phyloP scores from a whole-genome alignment of 2,888 invertebrate species.

The Melanophora roralis region DNA sequence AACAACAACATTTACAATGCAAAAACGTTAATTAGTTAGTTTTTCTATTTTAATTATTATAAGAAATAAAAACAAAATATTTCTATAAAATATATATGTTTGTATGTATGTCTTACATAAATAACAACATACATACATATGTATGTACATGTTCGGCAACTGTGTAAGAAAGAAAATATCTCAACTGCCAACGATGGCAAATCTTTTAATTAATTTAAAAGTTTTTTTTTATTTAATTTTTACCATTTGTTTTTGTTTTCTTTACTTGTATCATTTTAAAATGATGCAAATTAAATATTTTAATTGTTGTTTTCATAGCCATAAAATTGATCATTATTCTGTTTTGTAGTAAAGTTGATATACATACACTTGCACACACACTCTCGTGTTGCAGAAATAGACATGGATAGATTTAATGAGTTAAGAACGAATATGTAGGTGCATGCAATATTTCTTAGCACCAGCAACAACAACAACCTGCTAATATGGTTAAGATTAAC shows the following conservation, averaged over 20 bases:
- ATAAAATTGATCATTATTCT: conserved; percentile 62
- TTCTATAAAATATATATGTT: conserved; percentile 23
- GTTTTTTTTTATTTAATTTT: conserved; percentile 25
- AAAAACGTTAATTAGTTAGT: conserved; percentile 65
- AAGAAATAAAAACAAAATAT: conserved; percentile 31
- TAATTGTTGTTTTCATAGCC: conserved; percentile 62
- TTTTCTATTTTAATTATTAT: conserved; percentile 66
- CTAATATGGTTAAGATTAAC: conserved; percentile 70
- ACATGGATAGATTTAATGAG: conserved; percentile 34
- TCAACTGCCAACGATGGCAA: conserved; percentile 61
- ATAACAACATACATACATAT: too few relatives aligned
- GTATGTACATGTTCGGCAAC: background rate
- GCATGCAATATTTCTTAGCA: conserved; percentile 43
- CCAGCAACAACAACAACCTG: conserved; percentile 62
- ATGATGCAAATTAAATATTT: conserved; percentile 63
- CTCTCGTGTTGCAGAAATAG: background rate
- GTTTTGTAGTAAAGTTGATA: background rate
- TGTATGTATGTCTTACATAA: too few relatives aligned
- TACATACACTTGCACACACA: background rate
- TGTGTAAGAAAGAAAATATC: conserved; percentile 22
- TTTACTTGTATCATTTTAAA: conserved; percentile 40
- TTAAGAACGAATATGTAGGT: conserved; percentile 45
- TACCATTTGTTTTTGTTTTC: background rate
- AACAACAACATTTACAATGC: conserved; percentile 51
- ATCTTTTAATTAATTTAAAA: conserved; percentile 63